These are phyloP conservation scores for Gymnorhina tibicen DNA, from an alignment of 2,113 vertebrate genomes.

Conservation along the genomic window DNA sequence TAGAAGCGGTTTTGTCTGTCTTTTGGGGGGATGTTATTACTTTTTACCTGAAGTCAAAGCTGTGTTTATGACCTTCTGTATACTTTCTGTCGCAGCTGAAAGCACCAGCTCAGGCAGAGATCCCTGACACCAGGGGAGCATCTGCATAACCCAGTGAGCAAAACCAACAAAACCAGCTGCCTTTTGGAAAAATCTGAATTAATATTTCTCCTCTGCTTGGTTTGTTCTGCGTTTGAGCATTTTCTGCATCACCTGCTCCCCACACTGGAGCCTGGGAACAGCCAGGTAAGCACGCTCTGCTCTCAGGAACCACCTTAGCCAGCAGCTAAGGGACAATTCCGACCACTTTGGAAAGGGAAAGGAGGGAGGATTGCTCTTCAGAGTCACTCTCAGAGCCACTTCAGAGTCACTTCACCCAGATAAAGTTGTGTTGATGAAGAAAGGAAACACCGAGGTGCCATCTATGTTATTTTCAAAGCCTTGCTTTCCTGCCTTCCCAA, in stretches of 20 bases:
- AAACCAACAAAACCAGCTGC: constrained; percentile 1
- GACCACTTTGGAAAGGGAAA: neutral
- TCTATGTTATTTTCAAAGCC: neutral
- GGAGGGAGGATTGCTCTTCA: neutral
- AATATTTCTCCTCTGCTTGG: neutral
- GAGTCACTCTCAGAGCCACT: neutral
- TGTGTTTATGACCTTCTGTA: neutral
- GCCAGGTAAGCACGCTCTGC: neutral
- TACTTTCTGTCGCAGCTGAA: neutral
- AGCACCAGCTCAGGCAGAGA: neutral
- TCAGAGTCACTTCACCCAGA: neutral
- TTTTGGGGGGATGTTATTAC: neutral
- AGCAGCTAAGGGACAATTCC: neutral
- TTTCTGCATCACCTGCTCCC: neutral
- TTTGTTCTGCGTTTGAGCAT: neutral
- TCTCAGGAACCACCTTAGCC: neutral
- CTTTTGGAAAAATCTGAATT: neutral
- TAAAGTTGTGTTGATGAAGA: neutral
- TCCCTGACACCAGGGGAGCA: neutral
- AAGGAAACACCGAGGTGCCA: neutral
- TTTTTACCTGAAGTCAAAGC: neutral
- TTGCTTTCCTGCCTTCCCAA: neutral
- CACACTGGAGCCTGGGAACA: neutral
- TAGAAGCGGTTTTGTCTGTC: neutral
- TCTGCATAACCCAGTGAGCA: neutral